Base-by-base conservation (phyloP, 2,888 invertebrate species). In the Agrilus biguttatus region DNA sequence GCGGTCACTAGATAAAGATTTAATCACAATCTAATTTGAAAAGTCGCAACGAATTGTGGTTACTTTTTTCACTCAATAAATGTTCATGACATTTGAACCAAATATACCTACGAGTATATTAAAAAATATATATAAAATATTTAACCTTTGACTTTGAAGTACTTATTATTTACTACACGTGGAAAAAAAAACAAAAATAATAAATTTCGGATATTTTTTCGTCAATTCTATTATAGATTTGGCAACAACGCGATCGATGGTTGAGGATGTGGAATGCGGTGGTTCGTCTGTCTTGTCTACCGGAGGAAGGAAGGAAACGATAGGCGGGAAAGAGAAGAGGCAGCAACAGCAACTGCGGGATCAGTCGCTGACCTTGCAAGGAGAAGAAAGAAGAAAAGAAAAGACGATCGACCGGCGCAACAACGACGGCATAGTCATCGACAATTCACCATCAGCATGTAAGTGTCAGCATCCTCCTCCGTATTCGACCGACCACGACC, bases 341-440 rank as follows among this genome's bases (percentile, higher is more conserved):
- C 44, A 49, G 44, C 46, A 53, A 54, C 44, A 49, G 44, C 46
- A 53, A 54, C 54, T 59, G 61, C 57, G 59, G 61, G 61, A 61
- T 62, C 63, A 65, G 65, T 65, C 65, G 65, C 65, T 65, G 64
- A 65, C 65, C 65, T 65, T 65, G 65, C 64, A 60, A 62, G 64
- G 62, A 62, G 60, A 62, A 55, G 57, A 56, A 54, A 28, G 53
- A 51, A 51, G 49, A 47, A 45, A 48, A 45, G 47, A 41, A 49
- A 50, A 46, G 32, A 45, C 32, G 39, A 40, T n/a, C 13, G 7
- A n/a, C 34, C 40, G 33, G 37, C 44, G 39, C 37, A 42, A 44
- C 45, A 48, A 43, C 48, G 45, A 42, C 48, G 45, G 45, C 45
- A 45, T 43, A 45, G 42, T 41, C 41, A 41, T 28, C 28, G 28